Base-by-base conservation (phyloP, 1,140 invertebrate species). In the Aphelenchoides besseyi region DNA sequence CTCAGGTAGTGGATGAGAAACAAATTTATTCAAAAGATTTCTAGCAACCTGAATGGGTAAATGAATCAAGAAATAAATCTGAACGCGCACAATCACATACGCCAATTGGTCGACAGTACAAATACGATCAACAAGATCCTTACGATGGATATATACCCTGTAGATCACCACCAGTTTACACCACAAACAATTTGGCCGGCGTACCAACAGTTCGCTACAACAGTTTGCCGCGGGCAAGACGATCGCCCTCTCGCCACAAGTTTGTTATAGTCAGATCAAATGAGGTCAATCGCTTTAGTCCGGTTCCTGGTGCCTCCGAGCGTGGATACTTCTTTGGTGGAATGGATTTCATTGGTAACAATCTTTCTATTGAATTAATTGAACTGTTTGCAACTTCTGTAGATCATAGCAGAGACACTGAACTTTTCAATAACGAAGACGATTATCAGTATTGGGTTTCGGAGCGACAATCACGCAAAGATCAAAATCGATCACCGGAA, bases 321-420 rank as follows among this genome's bases (percentile, higher is more conserved):
- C 67, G 71, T 36, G 82, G 81, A 30, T 82, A 82, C 61, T 63
- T 75, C 48, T 83, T 78, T 54, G 81, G 81, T 59, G 81, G 81
- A 68, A 81, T 84, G 74, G 81, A 82, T 61, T 82, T 72, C 61
- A 75, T 82, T 37, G 67, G 78, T 62, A 75, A 77, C n/a, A 41
- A 41, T 5, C n/a, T 41, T 41, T 5, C 37, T 8, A 41, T 41
- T 41, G 5, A 33, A 52, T 37, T 67, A 41, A 16, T 55, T 32
- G 16, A 36, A 70, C 23, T 70, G 36, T 30, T 54, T 64, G 63
- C 28, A 18, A 41, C 67, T n/a, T 66, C 68, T 32, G 18, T 36
- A 33, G 30, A 59, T 66, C n/a, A 68, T 66, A 23, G 54, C 2
- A 18, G 71, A 29, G 69, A 78, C 36, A 53, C 63, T 9, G 71